phyloP scores from a whole-genome alignment of 2,888 invertebrate species.

The Drosophila ezoana region DNA sequence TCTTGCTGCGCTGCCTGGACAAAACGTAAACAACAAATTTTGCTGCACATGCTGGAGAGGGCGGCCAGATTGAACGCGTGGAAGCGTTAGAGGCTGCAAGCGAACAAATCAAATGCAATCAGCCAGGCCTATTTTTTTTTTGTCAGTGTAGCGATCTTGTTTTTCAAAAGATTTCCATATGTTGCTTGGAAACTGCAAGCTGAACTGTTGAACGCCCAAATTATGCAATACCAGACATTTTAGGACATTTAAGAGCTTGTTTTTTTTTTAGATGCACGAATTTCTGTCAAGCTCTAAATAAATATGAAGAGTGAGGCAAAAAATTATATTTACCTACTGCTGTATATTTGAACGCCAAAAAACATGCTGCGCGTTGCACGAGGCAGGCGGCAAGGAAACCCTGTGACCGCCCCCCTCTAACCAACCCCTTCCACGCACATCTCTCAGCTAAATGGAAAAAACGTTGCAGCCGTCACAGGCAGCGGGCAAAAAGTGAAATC shows the following conservation, averaged over 20 bases:
- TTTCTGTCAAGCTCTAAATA: constrained; percentile 20
- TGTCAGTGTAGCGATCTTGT: background rate
- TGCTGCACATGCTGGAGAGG: constrained; percentile 35
- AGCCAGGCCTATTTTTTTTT: constrained; percentile 18
- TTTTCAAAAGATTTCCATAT: background rate
- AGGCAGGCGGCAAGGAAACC: constrained; percentile 26
- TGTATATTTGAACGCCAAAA: constrained; percentile 28
- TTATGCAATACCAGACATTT: background rate
- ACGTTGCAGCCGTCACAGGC: constrained; percentile 59
- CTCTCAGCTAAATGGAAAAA: constrained; percentile 59
- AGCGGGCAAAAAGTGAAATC: constrained; percentile 72
- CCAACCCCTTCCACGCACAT: constrained; percentile 9
- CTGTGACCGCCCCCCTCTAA: background rate
- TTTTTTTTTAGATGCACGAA: constrained; percentile 7
- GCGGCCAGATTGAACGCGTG: constrained; percentile 11
- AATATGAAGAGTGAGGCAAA: constrained; percentile 19
- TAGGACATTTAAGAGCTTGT: background rate
- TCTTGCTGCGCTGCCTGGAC: constrained; percentile 23
- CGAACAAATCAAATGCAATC: constrained; percentile 62
- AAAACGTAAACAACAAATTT: constrained; percentile 67
- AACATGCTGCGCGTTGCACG: constrained; percentile 58
- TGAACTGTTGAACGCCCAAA: too few relatives aligned
- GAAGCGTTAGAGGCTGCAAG: constrained; percentile 6
- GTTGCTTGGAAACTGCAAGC: background rate
- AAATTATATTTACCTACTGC: constrained; percentile 53